These are phyloP conservation scores for Anguilla marmorata DNA, from an alignment of 2,797 vertebrate genomes.

Conservation along the genomic window DNA sequence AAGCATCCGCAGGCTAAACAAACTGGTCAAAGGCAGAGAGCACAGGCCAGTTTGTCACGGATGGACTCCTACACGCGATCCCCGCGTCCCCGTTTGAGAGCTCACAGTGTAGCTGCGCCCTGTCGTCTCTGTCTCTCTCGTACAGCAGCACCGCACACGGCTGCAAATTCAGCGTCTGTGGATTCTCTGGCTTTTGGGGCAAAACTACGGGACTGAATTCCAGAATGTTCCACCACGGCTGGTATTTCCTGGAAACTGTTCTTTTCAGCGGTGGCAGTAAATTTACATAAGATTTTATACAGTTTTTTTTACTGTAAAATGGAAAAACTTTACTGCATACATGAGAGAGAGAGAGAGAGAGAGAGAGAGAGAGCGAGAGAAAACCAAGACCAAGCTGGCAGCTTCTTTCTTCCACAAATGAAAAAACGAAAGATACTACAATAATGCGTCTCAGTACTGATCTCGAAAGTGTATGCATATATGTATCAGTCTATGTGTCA, in stretches of 20 bases:
- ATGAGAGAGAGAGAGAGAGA: background rate
- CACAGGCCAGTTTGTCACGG: background rate
- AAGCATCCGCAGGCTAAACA: background rate
- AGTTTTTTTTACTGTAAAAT: conserved; percentile 30
- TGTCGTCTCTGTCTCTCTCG: no score
- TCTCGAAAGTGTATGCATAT: no score
- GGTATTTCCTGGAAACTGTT: background rate
- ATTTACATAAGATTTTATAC: conserved; percentile 29
- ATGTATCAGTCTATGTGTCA: no score
- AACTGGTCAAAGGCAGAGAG: background rate
- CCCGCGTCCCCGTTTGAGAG: background rate
- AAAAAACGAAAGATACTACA: background rate
- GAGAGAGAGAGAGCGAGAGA: background rate
- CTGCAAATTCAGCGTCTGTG: background rate
- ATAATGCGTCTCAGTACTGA: no score
- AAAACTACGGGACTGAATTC: background rate
- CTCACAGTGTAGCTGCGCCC: background rate
- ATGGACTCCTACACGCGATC: background rate
- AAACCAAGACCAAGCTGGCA: background rate
- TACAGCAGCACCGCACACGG: background rate
- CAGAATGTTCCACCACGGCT: background rate
- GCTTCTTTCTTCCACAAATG: background rate
- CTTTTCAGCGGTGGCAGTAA: background rate
- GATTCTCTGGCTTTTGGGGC: background rate
- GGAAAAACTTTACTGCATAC: no score